Evolutionary conservation across 2,797 vertebrate genomes (phyloP), one percentile per base, ranked within the genome.

Genomic region (Buceros bicornis): DNA sequence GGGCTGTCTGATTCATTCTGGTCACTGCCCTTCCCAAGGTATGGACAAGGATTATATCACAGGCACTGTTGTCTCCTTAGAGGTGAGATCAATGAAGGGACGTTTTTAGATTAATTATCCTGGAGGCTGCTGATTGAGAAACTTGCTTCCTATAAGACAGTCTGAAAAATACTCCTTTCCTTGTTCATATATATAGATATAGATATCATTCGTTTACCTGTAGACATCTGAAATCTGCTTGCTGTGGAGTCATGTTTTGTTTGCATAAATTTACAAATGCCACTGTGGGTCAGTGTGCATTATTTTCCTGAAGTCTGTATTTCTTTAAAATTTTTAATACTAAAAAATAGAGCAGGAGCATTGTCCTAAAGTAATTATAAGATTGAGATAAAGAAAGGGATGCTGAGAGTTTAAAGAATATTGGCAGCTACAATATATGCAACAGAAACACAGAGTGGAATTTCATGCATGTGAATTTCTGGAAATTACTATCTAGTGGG

Each of bases 301-400:
- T 11, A n/a, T 93, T 90, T 89, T 80, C 25, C 10, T n/a, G 26
- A 26, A 28, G 35, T 53, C 45, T 86, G 2, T 86, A 47, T 80
- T 80, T 87, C n/a, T 69, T 87, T 50, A 53, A 8, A 53, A n/a
- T 42, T 93, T 76, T 73, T 83, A 45, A 66, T 74, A 7, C 20
- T 77, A 7, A n/a, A 5, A 33, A 43, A 16, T 24, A 74, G 15
- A 42, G 6, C 21, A 60, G 56, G 37, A 53, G 0, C 65, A 21
- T 84, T 82, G 43, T 60, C 74, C 70, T 79, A 28, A 60, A 66
- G 16, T 57, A 31, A 13, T 21, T 20, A 2, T 42, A 80, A 60
- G 22, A 57, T 33, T 89, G 70, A 57, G 6, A 26, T 47, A 33
- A 65, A 87, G 61, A 37, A 50, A 58, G 22, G 37, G 11, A 42